phyloP scores from a whole-genome alignment of 2,113 vertebrate genomes.

The Salvelinus fontinalis region DNA sequence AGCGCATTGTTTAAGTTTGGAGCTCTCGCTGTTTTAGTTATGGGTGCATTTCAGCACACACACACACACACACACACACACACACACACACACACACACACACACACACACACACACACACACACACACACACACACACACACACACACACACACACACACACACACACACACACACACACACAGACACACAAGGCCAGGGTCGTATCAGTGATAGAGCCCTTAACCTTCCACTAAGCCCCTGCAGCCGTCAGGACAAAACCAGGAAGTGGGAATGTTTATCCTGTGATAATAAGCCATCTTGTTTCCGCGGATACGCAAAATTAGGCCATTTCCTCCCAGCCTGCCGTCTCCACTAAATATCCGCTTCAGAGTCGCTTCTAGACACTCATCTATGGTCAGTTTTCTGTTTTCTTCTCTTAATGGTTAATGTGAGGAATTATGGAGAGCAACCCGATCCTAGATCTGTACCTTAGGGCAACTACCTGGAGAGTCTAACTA shows the following conservation, averaged over 20 bases:
- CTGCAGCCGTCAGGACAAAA: conserved; percentile 66
- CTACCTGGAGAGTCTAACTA: too few relatives aligned
- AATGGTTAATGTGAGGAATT: neutral
- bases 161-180: conserved; percentile 8
- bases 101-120: conserved; percentile 5
- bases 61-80: conserved; percentile 16
- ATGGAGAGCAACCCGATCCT: neutral
- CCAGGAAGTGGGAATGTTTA: conserved; percentile 70
- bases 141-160: conserved; percentile 9
- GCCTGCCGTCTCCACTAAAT: conserved; percentile 44
- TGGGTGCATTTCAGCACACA: neutral
- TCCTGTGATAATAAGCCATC: conserved; percentile 66
- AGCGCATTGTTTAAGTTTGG: conserved; percentile 16
- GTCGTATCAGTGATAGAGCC: conserved; percentile 40
- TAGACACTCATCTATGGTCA: neutral
- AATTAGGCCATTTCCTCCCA: conserved; percentile 59
- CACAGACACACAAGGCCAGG: neutral
- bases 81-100: neutral
- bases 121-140: conserved; percentile 13
- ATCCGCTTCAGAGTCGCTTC: neutral
- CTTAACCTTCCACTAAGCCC: conserved; percentile 23
- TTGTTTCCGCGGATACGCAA: conserved; percentile 59
- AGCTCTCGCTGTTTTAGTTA: conserved; percentile 26
- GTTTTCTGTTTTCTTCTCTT: neutral
- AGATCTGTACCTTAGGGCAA: neutral